Base-by-base conservation (phyloP, 2,797 vertebrate genomes). In the Phoeniculus purpureus region DNA sequence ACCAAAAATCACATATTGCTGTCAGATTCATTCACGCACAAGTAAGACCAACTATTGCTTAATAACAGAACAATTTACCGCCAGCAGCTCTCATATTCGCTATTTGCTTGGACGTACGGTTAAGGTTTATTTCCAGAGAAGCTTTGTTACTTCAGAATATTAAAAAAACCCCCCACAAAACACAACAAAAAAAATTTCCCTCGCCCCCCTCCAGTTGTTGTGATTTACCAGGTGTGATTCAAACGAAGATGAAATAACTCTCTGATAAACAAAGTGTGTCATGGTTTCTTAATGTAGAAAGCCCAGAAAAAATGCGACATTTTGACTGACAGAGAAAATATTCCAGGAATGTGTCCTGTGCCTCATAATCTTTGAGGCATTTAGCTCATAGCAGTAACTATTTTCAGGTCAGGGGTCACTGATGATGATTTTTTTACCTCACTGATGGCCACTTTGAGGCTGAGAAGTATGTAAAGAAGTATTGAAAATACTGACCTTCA, bases 391-490 rank as follows among this genome's bases (percentile, higher is more conserved):
- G 89, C 51, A 68, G 58, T 74, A 81, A 87, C 58, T 64, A 71
- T 70, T 92, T 78, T 91, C 65, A 82, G 71, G 82, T 85, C 72
- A 86, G 64, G 67, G 47, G n/a, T 66, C 76, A 92, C 43, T 34
- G 60, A 66, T 48, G 52, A 93, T 91, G 81, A 89, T 79, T 87
- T 72, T 89, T 91, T 88, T 92, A 78, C 56, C 37, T 87, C 31
- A 54, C 59, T 76, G 52, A 89, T 25, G 79, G 66, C 7, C 32
- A 81, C 45, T 66, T 79, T 20, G 58, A 89, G 16, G 40, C 17
- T 43, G 18, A 32, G 68, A 59, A 84, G 58, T 64, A 72, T 23
- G 13, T 6, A 31, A 51, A 47, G 13, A 25, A 71, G 7, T 32
- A 72, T 12, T 50, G 11, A 17, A 75, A 81, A 15, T 47, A 56